Evolutionary conservation across 2,797 vertebrate genomes (phyloP), one percentile per base, ranked within the genome.

Genomic region (Enteromius treurensis): DNA sequence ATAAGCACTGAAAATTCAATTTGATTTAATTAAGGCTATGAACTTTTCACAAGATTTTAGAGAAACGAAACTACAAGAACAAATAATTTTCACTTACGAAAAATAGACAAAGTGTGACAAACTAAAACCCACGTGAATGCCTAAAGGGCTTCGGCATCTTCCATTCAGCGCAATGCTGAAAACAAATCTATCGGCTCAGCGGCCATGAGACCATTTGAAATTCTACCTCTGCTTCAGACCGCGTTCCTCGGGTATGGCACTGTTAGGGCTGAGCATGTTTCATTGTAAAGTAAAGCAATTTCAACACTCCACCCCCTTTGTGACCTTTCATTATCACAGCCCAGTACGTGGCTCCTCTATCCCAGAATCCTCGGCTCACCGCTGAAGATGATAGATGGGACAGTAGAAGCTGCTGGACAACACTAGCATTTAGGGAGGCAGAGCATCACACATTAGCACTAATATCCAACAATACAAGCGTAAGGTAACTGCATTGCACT

Each of bases 241-340:
- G 69, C 34, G 40, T 79, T 85, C 69, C 85, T 89, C 80, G 88
- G 81, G 80, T 74, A 81, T 79, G 34, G 76, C 81, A 75, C 81
- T 64, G 88, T 86, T 90, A 85, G 89, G 86, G 77, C 85, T 73
- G 49, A 85, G 71, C 88, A 83, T 88, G 84, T 84, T 90, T 90
- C 83, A 80, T 87, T 87, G 90, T 91, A 89, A 91, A 92, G 92
- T 91, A 92, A 93, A 94, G 93, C 92, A 94, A 93, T 94, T 92
- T 93, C 90, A 93, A 87, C 89, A 91, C 85, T 76, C 55, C 89
- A 87, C 86, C 91, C 90, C 89, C 86, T 79, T 87, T 85, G 84
- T 94, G 93, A 95, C 92, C 94, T 94, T 92, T 93, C 92, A 94
- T 93, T 93, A 92, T 92, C 92, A 92, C 87, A 68, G 83, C 90